Evolutionary conservation across 2,113 vertebrate species (phyloP).

Genomic region (Jaculus jaculus): DNA sequence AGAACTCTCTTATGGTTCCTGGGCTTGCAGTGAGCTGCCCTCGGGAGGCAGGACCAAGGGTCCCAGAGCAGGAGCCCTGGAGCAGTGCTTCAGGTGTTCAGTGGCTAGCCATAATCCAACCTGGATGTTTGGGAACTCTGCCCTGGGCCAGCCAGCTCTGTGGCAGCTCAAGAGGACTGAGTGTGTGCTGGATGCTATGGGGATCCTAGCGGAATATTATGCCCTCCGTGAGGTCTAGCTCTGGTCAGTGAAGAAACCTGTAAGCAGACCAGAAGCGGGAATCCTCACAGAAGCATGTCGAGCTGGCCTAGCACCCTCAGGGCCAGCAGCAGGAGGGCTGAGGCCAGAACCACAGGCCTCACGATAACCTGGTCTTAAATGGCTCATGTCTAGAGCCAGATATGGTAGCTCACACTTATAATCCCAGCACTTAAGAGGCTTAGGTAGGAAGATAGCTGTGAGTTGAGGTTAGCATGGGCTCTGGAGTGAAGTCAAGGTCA

Average conservation of each 20-base stretch:
- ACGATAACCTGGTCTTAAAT: no score
- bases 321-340: background rate
- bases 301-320: rapidly evolving
- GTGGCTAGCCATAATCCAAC: rapidly evolving
- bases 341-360: background rate
- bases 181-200: no score
- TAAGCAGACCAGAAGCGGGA: background rate
- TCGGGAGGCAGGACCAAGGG: no score
- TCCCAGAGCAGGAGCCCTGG: no score
- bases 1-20: no score
- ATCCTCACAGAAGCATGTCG: rapidly evolving
- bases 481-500: no score
- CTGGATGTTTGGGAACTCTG: background rate
- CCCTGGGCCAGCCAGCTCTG: rapidly evolving
- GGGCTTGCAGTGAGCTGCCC: no score
- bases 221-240: background rate
- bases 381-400: no score
- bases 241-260: rapidly evolving
- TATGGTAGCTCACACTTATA: no score
- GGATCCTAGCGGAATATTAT: background rate
- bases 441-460: no score
- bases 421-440: no score
- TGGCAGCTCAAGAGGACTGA: background rate
- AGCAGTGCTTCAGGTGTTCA: rapidly evolving
- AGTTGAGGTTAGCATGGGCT: no score